Percentiles rank a stretch among this genome's conserved stretches.
Conservation (phyloP, 2,113 vertebrate genomes). For the Scophthalmus maximus region DNA sequence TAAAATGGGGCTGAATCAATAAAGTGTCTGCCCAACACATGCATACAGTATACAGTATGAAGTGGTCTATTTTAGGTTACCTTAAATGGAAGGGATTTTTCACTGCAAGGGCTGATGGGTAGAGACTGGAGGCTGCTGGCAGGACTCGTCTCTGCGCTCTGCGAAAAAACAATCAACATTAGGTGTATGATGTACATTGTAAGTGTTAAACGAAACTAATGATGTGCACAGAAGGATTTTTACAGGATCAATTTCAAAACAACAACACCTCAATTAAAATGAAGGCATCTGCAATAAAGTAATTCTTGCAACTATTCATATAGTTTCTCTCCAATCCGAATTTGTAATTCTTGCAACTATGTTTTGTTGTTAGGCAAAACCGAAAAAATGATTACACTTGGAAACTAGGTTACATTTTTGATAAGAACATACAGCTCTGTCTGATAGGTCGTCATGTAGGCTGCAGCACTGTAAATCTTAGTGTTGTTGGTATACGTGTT, state of each 20-base stretch:
- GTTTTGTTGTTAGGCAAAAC: too few species aligned
- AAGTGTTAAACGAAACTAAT: neutral
- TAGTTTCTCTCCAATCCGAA: too few species aligned
- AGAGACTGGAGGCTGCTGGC: slow-evolving; percentile 94
- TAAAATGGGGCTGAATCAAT: neutral
- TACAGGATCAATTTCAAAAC: neutral
- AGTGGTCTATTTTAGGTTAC: slow-evolving; percentile 77
- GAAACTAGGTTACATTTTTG: too few species aligned
- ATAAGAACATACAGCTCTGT: too few species aligned
- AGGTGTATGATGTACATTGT: neutral
- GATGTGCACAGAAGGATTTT: neutral
- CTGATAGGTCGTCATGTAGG: too few species aligned
- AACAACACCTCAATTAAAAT: too few species aligned
- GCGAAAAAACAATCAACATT: slow-evolving; percentile 47
- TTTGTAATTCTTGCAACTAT: too few species aligned
- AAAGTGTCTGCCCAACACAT: neutral
- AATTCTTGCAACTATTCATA: too few species aligned
- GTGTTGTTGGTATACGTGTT: too few species aligned
- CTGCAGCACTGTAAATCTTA: too few species aligned
- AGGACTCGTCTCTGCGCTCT: slow-evolving; percentile 95
- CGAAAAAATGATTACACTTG: too few species aligned
- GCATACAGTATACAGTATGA: neutral
- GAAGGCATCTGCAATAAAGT: too few species aligned
- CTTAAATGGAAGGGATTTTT: slow-evolving; percentile 91
- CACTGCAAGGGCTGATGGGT: slow-evolving; percentile 93